Percentiles rank a stretch among this genome's conserved stretches.
These are phyloP conservation scores for Aporophyla lueneburgensis DNA, from an alignment of 2,888 invertebrate genomes.

Conservation along the genomic window DNA sequence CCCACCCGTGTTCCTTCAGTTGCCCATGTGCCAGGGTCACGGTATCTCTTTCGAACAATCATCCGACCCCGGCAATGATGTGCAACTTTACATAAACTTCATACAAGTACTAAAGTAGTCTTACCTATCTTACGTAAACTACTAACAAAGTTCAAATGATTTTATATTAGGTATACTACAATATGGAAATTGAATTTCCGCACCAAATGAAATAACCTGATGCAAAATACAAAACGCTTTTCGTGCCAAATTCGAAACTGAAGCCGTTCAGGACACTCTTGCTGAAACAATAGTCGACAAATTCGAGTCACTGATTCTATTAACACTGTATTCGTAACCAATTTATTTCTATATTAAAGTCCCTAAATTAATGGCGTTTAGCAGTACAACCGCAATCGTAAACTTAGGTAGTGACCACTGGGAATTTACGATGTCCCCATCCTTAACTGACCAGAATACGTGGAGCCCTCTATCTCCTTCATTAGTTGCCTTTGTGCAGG, in stretches of 20 bases:
- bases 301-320: constrained; percentile 52
- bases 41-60: too few species aligned
- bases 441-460: constrained; percentile 55
- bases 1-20: too few species aligned
- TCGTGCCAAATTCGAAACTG: constrained; percentile 41
- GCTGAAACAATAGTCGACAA: constrained; percentile 45
- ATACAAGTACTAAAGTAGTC: background rate
- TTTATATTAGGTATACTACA: background rate
- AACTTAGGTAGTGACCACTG: constrained; percentile 70
- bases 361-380: constrained; percentile 71
- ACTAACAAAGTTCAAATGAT: constrained; percentile 24
- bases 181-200: constrained; percentile 27
- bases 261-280: constrained; percentile 23
- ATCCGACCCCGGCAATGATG: too few species aligned
- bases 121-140: constrained; percentile 16
- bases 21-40: too few species aligned
- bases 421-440: constrained; percentile 74
- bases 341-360: constrained; percentile 48
- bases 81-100: constrained; percentile 1
- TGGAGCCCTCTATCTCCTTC: constrained; percentile 46
- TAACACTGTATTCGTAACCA: constrained; percentile 51
- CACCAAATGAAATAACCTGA: constrained; percentile 13
- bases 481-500: constrained; percentile 5
- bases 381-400: constrained; percentile 71
- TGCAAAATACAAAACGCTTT: constrained; percentile 36